Evolutionary conservation across 2,797 vertebrate species (phyloP).

Genomic region (Girardinus metallicus): DNA sequence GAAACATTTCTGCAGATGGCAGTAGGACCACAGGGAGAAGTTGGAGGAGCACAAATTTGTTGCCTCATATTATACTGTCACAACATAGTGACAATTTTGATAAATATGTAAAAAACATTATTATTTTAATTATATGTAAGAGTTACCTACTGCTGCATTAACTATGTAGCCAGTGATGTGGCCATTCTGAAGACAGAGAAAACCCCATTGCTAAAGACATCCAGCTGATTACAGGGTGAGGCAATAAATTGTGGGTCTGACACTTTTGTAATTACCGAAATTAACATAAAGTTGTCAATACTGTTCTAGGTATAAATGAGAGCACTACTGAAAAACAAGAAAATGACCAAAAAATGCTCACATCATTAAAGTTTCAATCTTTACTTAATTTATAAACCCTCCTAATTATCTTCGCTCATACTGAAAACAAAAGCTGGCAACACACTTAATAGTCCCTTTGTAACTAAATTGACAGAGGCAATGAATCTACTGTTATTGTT

Average conservation of each 20-base stretch:
- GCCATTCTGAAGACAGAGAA: neutral
- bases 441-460: constrained; percentile 54
- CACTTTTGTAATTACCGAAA: constrained; percentile 4
- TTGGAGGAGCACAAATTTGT: no score
- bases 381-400: neutral
- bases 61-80: no score
- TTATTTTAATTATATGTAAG: no score
- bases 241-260: constrained; percentile 8
- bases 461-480: constrained; percentile 43
- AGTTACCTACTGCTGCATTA: neutral
- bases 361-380: neutral
- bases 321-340: neutral
- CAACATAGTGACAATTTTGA: no score
- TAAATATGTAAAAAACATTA: no score
- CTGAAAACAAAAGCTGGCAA: constrained; percentile 22
- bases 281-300: neutral
- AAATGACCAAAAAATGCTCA: constrained; percentile 10
- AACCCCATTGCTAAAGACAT: neutral
- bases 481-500: constrained; percentile 48
- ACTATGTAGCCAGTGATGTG: neutral
- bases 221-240: neutral
- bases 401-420: neutral
- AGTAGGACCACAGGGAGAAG: no score
- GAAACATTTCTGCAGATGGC: no score
- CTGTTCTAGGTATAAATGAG: neutral